Percentiles rank a stretch among this genome's conserved stretches.
phyloP scores from a whole-genome alignment of 2,113 vertebrate species.

The Labeo rohita region DNA sequence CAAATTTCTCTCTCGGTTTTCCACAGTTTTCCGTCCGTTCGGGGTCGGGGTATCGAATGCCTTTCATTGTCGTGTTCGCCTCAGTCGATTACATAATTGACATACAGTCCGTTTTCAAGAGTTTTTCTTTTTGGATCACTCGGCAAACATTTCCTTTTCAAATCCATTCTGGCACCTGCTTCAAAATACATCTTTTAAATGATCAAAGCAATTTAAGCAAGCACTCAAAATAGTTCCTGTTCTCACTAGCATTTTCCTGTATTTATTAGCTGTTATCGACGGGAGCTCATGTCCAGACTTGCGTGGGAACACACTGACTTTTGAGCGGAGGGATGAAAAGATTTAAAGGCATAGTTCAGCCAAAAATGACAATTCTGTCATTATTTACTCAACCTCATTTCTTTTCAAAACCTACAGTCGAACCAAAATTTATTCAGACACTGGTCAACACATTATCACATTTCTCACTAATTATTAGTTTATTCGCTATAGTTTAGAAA shows the following conservation, averaged over 20 bases:
- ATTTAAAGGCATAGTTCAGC: neutral
- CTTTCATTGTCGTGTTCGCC: slow-evolving; percentile 16
- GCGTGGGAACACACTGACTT: slow-evolving; percentile 4
- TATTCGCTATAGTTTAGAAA: too few species aligned
- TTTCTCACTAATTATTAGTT: too few species aligned
- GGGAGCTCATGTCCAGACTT: neutral
- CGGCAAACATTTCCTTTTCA: slow-evolving; percentile 18
- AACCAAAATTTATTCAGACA: too few species aligned
- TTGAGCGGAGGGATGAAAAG: neutral
- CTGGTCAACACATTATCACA: too few species aligned
- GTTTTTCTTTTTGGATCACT: slow-evolving; percentile 13
- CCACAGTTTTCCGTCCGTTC: neutral
- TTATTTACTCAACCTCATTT: neutral
- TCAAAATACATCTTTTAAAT: slow-evolving; percentile 29
- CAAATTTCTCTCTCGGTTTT: slow-evolving; percentile 42
- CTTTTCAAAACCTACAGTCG: too few species aligned
- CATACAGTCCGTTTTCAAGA: neutral
- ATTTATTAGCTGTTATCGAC: neutral
- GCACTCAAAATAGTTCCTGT: slow-evolving; percentile 8
- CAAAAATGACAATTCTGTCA: neutral
- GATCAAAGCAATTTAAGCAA: slow-evolving; percentile 14
- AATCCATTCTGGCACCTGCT: neutral
- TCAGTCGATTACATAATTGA: slow-evolving; percentile 20
- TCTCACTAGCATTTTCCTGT: neutral
- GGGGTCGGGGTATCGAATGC: neutral